Conservation (phyloP, 2,888 invertebrate genomes). For the Ormyrus thymus region DNA sequence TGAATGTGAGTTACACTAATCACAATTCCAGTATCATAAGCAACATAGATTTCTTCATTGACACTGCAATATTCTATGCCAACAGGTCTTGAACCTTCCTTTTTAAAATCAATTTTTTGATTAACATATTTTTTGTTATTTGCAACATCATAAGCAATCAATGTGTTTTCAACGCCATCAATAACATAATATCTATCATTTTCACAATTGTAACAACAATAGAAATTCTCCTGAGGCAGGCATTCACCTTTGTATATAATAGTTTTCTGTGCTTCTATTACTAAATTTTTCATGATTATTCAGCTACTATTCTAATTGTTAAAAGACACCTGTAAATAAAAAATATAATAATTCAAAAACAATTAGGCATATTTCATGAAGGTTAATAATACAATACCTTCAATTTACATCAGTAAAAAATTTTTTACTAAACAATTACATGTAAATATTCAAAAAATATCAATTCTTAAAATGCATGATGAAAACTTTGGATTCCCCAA, state of each 20-base stretch:
- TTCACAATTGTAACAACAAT: constrained; percentile 62
- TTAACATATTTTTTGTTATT: constrained; percentile 33
- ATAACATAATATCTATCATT: constrained; percentile 65
- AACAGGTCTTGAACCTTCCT: constrained; percentile 57
- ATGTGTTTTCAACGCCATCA: constrained; percentile 57
- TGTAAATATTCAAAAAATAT: neutral
- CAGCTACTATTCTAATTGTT: neutral
- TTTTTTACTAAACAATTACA: neutral
- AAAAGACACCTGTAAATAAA: neutral
- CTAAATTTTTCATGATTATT: constrained; percentile 67
- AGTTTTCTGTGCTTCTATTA: constrained; percentile 60
- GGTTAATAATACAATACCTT: constrained; percentile 2
- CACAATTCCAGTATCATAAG: constrained; percentile 64
- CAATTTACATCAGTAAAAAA: neutral
- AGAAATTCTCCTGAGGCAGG: constrained; percentile 50
- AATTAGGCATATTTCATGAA: neutral
- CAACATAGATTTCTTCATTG: constrained; percentile 64
- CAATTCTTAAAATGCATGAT: neutral
- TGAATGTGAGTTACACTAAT: constrained; percentile 59
- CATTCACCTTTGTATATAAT: constrained; percentile 53
- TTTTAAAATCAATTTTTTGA: constrained; percentile 45
- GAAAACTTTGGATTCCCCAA: neutral
- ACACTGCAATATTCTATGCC: constrained; percentile 67
- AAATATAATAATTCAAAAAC: neutral
- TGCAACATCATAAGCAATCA: constrained; percentile 56